Percentiles rank a stretch among this genome's conserved stretches.
phyloP scores from a whole-genome alignment of 2,888 invertebrate genomes.

The Suillia variegata region DNA sequence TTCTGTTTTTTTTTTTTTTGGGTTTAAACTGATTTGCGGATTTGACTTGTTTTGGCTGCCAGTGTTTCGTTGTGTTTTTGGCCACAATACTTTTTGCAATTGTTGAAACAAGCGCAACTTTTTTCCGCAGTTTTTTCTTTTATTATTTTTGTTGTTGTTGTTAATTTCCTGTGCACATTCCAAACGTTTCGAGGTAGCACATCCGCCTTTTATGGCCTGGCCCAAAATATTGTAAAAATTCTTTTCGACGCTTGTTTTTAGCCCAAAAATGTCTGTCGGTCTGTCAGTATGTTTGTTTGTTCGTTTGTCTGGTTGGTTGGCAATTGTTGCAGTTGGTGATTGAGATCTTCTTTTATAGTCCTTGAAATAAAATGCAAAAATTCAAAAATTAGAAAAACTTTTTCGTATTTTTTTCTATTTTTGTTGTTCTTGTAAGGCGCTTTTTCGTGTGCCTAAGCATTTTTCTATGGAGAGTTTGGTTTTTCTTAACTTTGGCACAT shows the following conservation, averaged over 20 bases:
- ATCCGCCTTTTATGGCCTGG: no score
- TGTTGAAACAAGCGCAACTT: slow-evolving; percentile 7
- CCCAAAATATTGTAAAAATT: slow-evolving; percentile 9
- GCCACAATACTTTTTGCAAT: slow-evolving; percentile 3
- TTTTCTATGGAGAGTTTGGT: not conserved
- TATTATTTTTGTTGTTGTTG: not conserved
- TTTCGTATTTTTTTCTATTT: no score
- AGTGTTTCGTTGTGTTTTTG: not conserved
- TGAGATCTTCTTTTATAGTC: slow-evolving; percentile 6
- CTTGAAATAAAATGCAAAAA: not conserved
- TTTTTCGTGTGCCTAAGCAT: not conserved
- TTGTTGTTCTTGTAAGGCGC: not conserved
- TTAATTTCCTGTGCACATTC: slow-evolving; percentile 4
- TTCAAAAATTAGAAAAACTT: not conserved
- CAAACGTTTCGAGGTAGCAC: no score
- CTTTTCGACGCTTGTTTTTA: not conserved
- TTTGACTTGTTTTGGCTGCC: slow-evolving; percentile 9
- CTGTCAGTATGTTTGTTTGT: no score
- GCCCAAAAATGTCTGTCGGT: not conserved
- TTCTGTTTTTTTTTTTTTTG: not conserved
- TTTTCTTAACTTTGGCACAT: not conserved
- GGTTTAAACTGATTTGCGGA: slow-evolving; percentile 11
- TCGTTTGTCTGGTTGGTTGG: no score
- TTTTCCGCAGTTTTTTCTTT: slow-evolving; percentile 12
- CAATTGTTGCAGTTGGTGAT: not conserved